Evolutionary conservation across 2,797 vertebrate species (phyloP).

Genomic region (Argya squamiceps): DNA sequence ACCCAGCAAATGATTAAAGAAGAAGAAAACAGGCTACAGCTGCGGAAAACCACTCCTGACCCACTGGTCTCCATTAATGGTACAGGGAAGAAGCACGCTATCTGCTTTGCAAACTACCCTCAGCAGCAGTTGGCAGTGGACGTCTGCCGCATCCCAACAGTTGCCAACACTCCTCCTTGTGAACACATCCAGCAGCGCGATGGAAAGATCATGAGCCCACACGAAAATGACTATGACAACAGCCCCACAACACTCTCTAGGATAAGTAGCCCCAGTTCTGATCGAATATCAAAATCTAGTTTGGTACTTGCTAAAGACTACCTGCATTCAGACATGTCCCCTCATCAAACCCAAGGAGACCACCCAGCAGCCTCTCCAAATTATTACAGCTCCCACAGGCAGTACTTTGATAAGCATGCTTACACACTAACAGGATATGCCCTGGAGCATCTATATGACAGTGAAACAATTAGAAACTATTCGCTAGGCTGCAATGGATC

Average conservation of each 20-base stretch:
- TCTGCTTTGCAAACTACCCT: constrained; percentile 86
- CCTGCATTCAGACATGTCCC: constrained; percentile 85
- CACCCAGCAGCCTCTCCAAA: constrained; percentile 79
- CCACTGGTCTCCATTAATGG: constrained; percentile 84
- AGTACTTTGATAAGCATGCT: constrained; percentile 92
- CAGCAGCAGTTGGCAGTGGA: constrained; percentile 82
- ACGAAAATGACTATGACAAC: constrained; percentile 84
- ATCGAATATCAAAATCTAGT: constrained; percentile 84
- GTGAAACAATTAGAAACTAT: constrained; percentile 89
- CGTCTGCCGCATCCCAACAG: constrained; percentile 79
- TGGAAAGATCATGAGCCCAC: constrained; percentile 85
- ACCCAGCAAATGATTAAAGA: constrained; percentile 99
- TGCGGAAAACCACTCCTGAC: constrained; percentile 81
- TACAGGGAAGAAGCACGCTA: constrained; percentile 83
- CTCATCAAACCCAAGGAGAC: constrained; percentile 84
- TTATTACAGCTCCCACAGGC: constrained; percentile 86
- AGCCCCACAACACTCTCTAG: constrained; percentile 87
- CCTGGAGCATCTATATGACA: constrained; percentile 93
- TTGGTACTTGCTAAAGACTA: constrained; percentile 88
- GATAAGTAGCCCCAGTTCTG: constrained; percentile 88
- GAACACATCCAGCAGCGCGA: constrained; percentile 86
- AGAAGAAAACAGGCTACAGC: constrained; percentile 88
- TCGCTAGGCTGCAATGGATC: constrained; percentile 86
- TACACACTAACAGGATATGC: constrained; percentile 92
- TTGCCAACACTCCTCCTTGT: constrained; percentile 80